Evolutionary conservation across 2,113 vertebrate genomes (phyloP), one percentile per base, ranked within the genome.

Genomic region (Eulacestoma nigropectus): DNA sequence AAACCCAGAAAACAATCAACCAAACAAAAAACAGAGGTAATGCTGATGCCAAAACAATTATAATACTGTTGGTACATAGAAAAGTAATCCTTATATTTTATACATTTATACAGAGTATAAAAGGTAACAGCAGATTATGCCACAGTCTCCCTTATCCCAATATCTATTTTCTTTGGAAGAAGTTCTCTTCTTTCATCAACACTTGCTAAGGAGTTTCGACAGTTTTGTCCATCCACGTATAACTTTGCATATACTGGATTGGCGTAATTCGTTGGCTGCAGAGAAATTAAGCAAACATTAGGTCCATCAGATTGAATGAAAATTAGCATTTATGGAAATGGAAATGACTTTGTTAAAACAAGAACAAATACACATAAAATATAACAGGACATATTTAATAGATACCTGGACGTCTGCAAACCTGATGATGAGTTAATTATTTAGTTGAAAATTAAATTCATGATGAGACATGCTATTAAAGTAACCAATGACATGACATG

Each of bases 131-230:
- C 98, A 98, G 98, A 98, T 99, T 99, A 99, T 98, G 99, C 99
- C 98, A 99, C 98, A 97, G 99, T 99, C 98, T 99, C 99, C 97
- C 99, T 98, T 98, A 99, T 99, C 97, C 98, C 99, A 97, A 99
- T 99, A 98, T 99, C 99, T 98, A 99, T 98, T 99, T 99, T 99
- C 99, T 99, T 99, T 99, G 99, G 99, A 98, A 99, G 99, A 96
- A 99, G 99, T 99, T 99, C 99, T 99, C 99, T 99, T 98, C 99
- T 98, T 98, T 99, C 99, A 85, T 99, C 99, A 81, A 99, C 98
- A 95, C 98, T 99, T 98, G 98, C 99, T 98, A 99, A 98, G 84
- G 99, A 99, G 97, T 99, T 99, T 98, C 99, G 98, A 98, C 99
- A 99, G 97, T 99, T 99, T 96, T 99, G 99, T 60, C 99, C 99